These are phyloP conservation scores for Hydractinia echinata DNA, from an alignment of 30 jellyfish, hydroid and myxozoan species.

Conservation along the genomic window DNA sequence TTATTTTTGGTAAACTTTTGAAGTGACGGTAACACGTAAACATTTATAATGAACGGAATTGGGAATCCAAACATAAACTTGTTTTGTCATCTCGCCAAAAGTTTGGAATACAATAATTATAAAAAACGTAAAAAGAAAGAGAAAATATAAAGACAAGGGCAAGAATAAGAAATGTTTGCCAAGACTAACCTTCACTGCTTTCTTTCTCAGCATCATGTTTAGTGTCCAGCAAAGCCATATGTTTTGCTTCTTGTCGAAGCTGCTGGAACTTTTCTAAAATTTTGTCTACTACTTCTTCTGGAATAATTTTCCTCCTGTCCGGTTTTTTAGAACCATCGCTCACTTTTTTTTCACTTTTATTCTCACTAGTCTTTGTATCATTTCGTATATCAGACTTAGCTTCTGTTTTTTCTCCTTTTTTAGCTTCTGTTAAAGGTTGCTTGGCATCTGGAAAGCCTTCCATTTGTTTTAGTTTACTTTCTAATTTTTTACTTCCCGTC, in stretches of 20 bases:
- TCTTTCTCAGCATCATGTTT: conserved; percentile 34
- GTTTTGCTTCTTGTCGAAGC: conserved; percentile 78
- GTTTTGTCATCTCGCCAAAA: too few relatives aligned
- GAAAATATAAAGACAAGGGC: too few relatives aligned
- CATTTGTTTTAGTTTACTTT: conserved; percentile 58
- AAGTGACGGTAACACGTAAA: too few relatives aligned
- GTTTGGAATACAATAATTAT: too few relatives aligned
- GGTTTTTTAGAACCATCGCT: conserved; percentile 31
- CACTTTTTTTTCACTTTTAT: background rate
- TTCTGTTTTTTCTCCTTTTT: background rate
- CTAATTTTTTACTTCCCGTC: conserved; percentile 60
- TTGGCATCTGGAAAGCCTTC: background rate
- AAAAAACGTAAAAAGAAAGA: too few relatives aligned
- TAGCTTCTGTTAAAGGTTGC: background rate
- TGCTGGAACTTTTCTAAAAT: conserved; percentile 86
- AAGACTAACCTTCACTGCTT: background rate
- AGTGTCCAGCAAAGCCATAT: conserved; percentile 44
- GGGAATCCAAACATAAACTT: too few relatives aligned
- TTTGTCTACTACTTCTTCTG: conserved; percentile 98
- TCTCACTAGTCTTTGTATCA: background rate
- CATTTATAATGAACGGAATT: too few relatives aligned
- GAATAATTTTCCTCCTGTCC: conserved; percentile 75
- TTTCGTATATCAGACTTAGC: background rate
- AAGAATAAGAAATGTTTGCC: too few relatives aligned
- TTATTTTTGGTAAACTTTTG: too few relatives aligned